Percentiles rank a stretch among this genome's conserved stretches.
Evolutionary conservation across 2,797 vertebrate species (phyloP).

Genomic region (Xiphophorus birchmanni): DNA sequence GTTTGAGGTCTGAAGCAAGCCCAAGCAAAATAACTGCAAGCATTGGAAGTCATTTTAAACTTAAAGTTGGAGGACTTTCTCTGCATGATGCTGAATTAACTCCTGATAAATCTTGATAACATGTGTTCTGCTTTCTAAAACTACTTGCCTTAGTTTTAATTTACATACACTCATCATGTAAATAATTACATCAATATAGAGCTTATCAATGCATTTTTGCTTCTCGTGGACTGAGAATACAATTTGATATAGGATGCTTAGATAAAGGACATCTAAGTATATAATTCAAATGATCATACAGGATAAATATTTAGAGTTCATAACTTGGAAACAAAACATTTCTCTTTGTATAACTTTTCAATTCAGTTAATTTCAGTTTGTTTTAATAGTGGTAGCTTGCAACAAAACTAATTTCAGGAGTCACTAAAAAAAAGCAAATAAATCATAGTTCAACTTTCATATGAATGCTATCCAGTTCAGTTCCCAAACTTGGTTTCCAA

Average conservation of each 20-base stretch:
- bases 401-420: neutral
- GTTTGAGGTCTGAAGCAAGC: constrained; percentile 7
- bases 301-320: neutral
- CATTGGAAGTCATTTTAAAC: neutral
- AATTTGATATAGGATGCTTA: neutral
- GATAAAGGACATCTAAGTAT: neutral
- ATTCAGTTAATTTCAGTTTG: neutral
- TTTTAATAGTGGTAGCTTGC: neutral
- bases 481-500: neutral
- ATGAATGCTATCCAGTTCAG: neutral
- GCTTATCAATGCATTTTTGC: neutral
- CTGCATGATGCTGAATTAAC: neutral
- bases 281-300: neutral
- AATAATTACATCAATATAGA: neutral
- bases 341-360: neutral
- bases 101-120: neutral
- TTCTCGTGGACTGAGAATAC: neutral
- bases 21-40: constrained; percentile 1
- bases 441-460: neutral
- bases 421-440: neutral
- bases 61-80: neutral
- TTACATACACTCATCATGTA: neutral
- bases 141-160: neutral
- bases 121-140: neutral
- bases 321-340: neutral